phyloP scores from a whole-genome alignment of 2,113 vertebrate species.

The Myrmecobius fasciatus region DNA sequence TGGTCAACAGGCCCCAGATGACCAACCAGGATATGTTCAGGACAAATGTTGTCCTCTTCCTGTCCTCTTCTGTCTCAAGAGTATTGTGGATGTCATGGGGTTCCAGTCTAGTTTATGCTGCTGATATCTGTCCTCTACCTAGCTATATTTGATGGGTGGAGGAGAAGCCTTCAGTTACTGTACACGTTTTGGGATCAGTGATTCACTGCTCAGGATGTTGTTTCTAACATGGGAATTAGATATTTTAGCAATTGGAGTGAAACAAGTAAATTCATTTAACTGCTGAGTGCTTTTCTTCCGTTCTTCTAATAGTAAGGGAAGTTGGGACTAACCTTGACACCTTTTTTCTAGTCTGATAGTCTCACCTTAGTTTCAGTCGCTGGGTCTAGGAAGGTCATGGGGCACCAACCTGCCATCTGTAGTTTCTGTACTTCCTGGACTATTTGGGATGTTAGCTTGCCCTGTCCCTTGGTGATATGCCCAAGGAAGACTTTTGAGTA shows the following conservation, averaged over 20 bases:
- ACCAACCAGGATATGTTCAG: background rate
- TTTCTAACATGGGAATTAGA: background rate
- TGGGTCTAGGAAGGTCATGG: background rate
- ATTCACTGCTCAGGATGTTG: background rate
- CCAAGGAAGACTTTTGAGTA: background rate
- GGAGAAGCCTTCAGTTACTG: background rate
- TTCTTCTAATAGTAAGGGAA: too few species aligned
- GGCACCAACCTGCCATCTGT: background rate
- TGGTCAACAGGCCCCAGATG: background rate
- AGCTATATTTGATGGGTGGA: fast-evolving
- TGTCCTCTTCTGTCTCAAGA: too few species aligned
- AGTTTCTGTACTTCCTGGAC: background rate
- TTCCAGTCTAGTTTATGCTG: background rate
- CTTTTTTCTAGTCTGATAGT: background rate
- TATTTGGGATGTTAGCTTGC: background rate
- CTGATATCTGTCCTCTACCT: fast-evolving
- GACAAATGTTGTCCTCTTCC: background rate
- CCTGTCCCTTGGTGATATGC: background rate
- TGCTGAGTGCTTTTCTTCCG: background rate
- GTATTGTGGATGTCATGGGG: too few species aligned
- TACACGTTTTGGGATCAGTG: background rate
- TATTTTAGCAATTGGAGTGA: background rate
- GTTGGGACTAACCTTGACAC: background rate
- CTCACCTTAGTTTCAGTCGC: background rate
- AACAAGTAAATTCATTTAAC: background rate